Conservation (phyloP, 2,113 vertebrate genomes). For the Donacobius atricapilla region DNA sequence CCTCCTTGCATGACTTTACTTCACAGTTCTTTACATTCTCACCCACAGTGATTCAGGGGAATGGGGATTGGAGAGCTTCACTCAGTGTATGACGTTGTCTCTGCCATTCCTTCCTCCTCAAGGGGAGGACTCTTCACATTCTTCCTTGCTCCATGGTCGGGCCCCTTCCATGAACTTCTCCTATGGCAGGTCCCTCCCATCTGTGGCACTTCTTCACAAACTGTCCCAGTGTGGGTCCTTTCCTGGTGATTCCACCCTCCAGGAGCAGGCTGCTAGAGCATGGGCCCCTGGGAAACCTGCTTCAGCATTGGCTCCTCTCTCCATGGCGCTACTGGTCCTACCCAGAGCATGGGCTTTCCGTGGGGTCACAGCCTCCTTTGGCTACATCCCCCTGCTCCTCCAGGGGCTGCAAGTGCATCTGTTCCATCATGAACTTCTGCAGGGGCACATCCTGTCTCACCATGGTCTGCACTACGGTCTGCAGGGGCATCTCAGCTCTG, state of each 20-base stretch:
- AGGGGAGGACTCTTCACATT: neutral
- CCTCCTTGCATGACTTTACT: neutral
- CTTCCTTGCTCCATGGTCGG: neutral
- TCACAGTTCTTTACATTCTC: neutral
- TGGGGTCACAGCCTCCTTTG: neutral
- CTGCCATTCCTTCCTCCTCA: neutral
- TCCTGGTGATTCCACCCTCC: fast-evolving
- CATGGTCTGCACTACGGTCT: fast-evolving
- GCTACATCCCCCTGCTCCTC: neutral
- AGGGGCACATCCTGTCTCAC: neutral
- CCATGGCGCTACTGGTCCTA: neutral
- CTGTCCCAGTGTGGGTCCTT: neutral
- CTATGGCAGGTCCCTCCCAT: neutral
- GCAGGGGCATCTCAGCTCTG: fast-evolving
- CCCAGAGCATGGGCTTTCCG: neutral
- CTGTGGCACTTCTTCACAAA: neutral
- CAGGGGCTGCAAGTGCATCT: neutral
- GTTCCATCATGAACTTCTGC: fast-evolving
- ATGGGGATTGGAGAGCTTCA: neutral
- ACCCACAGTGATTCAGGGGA: too few relatives aligned
- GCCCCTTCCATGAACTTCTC: neutral
- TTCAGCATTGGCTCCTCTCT: neutral
- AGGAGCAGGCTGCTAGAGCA: neutral
- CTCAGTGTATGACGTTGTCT: neutral
- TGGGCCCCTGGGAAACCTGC: neutral